These are phyloP conservation scores for Anisognathus igniventris DNA, from an alignment of 2,797 vertebrate species.

Conservation along the genomic window DNA sequence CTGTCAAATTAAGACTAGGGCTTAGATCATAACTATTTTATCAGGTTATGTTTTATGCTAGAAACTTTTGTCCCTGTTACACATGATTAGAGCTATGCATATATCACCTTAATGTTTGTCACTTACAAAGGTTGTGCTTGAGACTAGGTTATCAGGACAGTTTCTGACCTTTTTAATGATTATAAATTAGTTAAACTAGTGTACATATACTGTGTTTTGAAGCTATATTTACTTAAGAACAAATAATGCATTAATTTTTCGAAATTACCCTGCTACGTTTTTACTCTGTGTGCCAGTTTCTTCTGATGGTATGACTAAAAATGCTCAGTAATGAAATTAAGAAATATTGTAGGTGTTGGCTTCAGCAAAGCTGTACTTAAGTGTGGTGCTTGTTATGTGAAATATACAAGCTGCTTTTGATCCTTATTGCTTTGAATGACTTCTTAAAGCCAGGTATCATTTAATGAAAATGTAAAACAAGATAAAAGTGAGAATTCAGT, in stretches of 20 bases:
- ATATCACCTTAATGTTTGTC: not conserved
- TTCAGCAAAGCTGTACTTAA: not conserved
- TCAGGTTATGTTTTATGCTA: fast-evolving
- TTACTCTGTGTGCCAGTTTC: not conserved
- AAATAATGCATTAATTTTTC: not conserved
- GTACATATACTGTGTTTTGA: not conserved
- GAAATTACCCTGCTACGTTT: not conserved
- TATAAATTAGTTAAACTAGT: not conserved
- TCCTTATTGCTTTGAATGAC: not conserved
- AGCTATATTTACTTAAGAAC: not conserved
- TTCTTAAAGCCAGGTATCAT: not conserved
- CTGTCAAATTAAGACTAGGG: not conserved
- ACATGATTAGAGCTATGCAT: not conserved
- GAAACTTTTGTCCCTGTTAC: not conserved
- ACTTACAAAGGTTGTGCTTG: not conserved
- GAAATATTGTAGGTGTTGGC: not conserved
- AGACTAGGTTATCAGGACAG: not conserved
- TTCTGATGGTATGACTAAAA: not conserved
- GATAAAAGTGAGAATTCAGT: not conserved
- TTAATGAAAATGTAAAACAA: not conserved
- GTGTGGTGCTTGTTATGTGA: not conserved
- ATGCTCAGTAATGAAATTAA: not conserved
- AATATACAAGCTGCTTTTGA: not conserved
- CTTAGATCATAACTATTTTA: not conserved
- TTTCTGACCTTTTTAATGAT: not conserved